Evolutionary conservation across 2,888 invertebrate species (phyloP).

Genomic region (Blastobasis lacticolella): DNA sequence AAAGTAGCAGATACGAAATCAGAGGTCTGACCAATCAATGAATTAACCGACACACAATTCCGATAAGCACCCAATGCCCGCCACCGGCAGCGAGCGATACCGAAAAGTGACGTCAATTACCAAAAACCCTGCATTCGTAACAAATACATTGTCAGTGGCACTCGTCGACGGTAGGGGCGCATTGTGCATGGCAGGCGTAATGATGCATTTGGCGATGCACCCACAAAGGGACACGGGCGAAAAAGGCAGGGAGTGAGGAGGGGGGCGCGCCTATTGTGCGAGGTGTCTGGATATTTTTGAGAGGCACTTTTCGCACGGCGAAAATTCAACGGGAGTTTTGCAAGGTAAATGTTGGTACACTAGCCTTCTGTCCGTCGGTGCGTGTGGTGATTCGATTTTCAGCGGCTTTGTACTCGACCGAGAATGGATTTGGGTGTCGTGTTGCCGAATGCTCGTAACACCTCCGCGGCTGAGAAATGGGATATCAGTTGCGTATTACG

Average conservation of each 20-base stretch:
- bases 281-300: conserved; percentile 5
- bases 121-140: conserved; percentile 1
- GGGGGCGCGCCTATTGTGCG: neutral
- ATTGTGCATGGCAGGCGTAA: conserved; percentile 39
- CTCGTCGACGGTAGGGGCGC: conserved; percentile 19
- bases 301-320: conserved; percentile 14
- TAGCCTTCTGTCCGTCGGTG: too few relatives aligned
- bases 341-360: neutral
- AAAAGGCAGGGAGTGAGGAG: conserved; percentile 10
- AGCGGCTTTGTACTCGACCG: too few relatives aligned
- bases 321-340: conserved; percentile 8
- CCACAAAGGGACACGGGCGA: conserved; percentile 20
- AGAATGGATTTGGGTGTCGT: too few relatives aligned
- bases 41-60: too few relatives aligned
- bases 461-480: too few relatives aligned
- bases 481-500: too few relatives aligned
- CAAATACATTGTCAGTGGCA: conserved; percentile 22
- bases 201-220: conserved; percentile 50
- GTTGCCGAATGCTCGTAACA: too few relatives aligned
- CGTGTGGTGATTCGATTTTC: too few relatives aligned
- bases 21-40: too few relatives aligned
- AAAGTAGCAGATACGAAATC: too few relatives aligned
- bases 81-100: too few relatives aligned
- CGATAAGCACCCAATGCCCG: conserved; percentile 4
- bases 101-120: too few relatives aligned